These are phyloP conservation scores for Synanthedon formicaeformis DNA, from an alignment of 2,888 invertebrate genomes.

Conservation along the genomic window DNA sequence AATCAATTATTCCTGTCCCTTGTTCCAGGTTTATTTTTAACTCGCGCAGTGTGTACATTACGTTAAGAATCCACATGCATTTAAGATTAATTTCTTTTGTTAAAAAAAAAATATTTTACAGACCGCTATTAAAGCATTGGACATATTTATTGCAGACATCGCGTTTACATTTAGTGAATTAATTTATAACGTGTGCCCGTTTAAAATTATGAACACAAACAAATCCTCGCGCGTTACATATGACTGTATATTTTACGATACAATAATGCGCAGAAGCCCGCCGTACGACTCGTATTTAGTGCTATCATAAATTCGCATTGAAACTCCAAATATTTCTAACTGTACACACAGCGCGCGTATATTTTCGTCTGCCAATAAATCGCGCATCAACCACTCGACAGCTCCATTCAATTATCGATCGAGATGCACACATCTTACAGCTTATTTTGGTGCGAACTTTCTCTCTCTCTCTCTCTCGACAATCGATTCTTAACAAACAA, in stretches of 20 bases:
- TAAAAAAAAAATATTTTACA: no score
- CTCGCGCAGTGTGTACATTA: no score
- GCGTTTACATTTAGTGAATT: background rate
- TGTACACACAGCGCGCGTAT: slow-evolving; percentile 36
- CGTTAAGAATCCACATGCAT: no score
- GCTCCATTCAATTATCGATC: background rate
- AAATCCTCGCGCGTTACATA: background rate
- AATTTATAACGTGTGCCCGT: background rate
- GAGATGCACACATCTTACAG: slow-evolving; percentile 12
- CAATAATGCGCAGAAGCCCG: background rate
- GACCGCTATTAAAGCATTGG: background rate
- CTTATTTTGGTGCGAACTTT: slow-evolving; percentile 18
- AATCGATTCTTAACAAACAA: slow-evolving; percentile 67
- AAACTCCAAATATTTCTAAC: slow-evolving; percentile 51
- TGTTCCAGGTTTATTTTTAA: no score
- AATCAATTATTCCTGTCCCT: no score
- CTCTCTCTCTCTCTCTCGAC: slow-evolving; percentile 20
- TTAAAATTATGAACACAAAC: background rate
- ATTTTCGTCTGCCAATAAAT: slow-evolving; percentile 54
- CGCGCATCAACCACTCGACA: slow-evolving; percentile 18
- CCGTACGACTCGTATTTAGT: slow-evolving; percentile 30
- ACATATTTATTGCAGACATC: background rate
- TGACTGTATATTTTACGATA: background rate
- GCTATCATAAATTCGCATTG: slow-evolving; percentile 40
- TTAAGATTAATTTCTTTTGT: no score